Evolutionary conservation across 2,888 invertebrate genomes (phyloP), one percentile per base, ranked within the genome.

Genomic region (Mesorhabditis spiculigera): DNA sequence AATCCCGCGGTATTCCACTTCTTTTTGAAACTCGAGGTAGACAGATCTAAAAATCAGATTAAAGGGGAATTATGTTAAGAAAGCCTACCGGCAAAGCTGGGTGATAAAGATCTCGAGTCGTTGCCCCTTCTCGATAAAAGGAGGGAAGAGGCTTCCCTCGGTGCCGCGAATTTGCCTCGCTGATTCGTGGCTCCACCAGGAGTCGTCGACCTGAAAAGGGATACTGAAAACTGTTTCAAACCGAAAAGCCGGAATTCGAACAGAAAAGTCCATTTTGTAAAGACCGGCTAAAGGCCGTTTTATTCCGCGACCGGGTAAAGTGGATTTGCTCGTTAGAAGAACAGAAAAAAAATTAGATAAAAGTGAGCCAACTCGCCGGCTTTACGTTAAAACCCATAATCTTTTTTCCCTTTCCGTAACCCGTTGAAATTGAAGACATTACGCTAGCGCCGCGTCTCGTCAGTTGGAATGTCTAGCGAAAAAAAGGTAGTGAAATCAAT

Each of bases 101-200:
- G 91, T 90, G 0, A 92, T 90, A 82, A 90, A 94, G 5, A 86
- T 82, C 65, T 81, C 84, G 5, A 87, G 69, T 4, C 91, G 90
- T 4, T 91, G 90, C 66, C 91, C 90, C 28, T 90, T 89, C 71
- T 89, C 88, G 1, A 89, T 89, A 79, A 91, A 91, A 0, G 94
- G 93, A 0, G 93, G 91, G 86, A 94, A 94, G n/a, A 94, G 91
- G 0, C 93, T 93, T 0, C 93, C 92, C 84, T 95, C 94, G 0
- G 93, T 93, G 1, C 94, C 94, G 5, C 89, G 87, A 81, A 90
- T 91, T 68, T 90, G 88, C 84, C 93, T 92, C 84, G 94, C 94
- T 65, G 82, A 74, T 4, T 75, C 73, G 0, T 70, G 71, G 42
- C 68, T 67, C 78, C 78, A 78, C 74, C 71, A 70, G 2, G 63